phyloP scores from a whole-genome alignment of 1,140 invertebrate genomes.

The Meloidogyne exigua region DNA sequence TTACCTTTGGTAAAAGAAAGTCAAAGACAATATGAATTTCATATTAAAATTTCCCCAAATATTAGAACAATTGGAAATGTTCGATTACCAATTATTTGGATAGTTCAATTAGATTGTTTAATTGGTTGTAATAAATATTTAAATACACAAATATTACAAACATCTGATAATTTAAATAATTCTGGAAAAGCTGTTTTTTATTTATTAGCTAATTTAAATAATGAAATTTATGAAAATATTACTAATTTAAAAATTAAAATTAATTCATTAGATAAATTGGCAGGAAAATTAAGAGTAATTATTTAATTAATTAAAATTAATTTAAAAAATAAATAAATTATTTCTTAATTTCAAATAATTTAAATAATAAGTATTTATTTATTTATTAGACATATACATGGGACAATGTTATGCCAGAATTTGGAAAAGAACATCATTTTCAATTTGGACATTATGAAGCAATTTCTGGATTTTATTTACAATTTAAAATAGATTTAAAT shows the following conservation, averaged over 20 bases:
- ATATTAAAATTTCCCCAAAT: background rate
- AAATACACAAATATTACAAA: constrained; percentile 2
- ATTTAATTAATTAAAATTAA: background rate
- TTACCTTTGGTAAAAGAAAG: background rate
- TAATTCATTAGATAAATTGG: background rate
- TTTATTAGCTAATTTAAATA: background rate
- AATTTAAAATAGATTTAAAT: constrained; percentile 2
- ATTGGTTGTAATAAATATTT: constrained; percentile 5
- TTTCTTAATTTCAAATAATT: no score
- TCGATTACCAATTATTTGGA: background rate
- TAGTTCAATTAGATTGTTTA: constrained; percentile 3
- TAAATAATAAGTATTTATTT: background rate
- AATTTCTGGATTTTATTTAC: constrained; percentile 5
- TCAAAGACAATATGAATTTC: background rate
- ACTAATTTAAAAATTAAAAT: constrained; percentile 6
- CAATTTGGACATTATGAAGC: background rate
- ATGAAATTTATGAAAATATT: background rate
- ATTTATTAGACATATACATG: background rate
- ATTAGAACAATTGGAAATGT: background rate
- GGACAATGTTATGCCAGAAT: background rate
- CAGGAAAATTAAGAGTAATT: constrained; percentile 1
- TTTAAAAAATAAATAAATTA: background rate
- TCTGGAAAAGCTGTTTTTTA: background rate
- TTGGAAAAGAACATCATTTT: constrained; percentile 5
- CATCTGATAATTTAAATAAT: background rate